Base-by-base conservation (phyloP, 1,140 invertebrate genomes). In the Drosophila tristis region DNA sequence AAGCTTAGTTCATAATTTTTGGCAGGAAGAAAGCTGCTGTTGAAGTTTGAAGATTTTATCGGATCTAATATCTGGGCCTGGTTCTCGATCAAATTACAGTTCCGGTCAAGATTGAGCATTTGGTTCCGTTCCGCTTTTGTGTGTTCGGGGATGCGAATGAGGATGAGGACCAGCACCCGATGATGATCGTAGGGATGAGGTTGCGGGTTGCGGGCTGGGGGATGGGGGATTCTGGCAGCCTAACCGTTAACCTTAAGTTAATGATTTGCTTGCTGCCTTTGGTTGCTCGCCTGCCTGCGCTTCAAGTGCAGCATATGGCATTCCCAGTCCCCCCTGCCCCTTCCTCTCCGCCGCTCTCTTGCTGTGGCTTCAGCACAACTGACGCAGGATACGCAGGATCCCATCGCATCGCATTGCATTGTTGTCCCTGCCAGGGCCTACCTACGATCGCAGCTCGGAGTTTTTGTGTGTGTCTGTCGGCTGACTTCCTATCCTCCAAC, bases 81-180 rank as follows among this genome's bases (percentile, higher is more conserved):
- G 64, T 45, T 47, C 71, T 90, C 80, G 80, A 86, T 90, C 86
- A 90, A 90, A 90, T 90, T 90, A 87, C 86, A 90, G 86, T 90
- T 90, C 86, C 86, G 81, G 74, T 78, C 78, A 81, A 81, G 84
- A 86, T 89, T 89, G 78, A 49, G 82, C 61, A 68, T 84, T 89
- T 87, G 80, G 84, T 86, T 86, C 81, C 84, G 84, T 86, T 86
- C 81, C 84, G 84, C 84, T 86, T 62, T 62, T 43, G 67, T 47
- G 51, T 13, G 16, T 55, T 59, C 31, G 42, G 48, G 43, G 49
- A 23, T 63, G 23, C 23, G 29, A 39, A 71, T 56, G 13, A 50
- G 31, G 6, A 48, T 54, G 31, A 63, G 39, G 39, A 29, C 20
- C 20, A 2, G 20, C 20, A 20, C 20, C 20, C 49, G n/a, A 55